Conservation (phyloP, 2,113 vertebrate genomes). For the Edolisoma coerulescens region DNA sequence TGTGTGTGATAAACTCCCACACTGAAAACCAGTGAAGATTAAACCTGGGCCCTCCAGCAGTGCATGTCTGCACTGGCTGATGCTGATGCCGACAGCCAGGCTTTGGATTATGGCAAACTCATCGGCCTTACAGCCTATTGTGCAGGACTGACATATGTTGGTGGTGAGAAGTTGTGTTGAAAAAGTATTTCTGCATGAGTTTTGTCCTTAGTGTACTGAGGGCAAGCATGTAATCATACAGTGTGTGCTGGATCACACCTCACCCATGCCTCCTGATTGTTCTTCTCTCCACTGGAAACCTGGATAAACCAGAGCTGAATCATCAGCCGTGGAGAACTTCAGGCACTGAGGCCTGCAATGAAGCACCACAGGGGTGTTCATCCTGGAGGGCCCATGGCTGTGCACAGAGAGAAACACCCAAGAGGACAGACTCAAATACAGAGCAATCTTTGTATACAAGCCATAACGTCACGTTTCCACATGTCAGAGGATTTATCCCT, state of each 20-base stretch:
- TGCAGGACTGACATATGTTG: neutral
- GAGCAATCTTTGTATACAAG: neutral
- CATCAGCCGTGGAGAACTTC: neutral
- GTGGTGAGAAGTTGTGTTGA: neutral
- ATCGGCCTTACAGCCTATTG: neutral
- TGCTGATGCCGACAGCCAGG: neutral
- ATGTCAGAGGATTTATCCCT: neutral
- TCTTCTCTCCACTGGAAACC: neutral
- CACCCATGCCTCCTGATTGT: neutral
- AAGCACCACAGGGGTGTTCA: accelerated
- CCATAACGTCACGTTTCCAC: neutral
- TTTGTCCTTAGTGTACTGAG: neutral
- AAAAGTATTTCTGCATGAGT: neutral
- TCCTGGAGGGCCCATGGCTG: neutral
- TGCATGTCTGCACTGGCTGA: neutral
- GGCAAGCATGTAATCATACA: accelerated
- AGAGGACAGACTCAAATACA: neutral
- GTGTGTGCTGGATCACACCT: neutral
- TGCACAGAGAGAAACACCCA: neutral
- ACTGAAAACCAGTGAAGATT: neutral
- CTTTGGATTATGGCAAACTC: neutral
- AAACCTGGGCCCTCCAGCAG: neutral
- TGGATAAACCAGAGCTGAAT: neutral
- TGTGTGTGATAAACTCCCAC: neutral
- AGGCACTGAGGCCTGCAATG: neutral